phyloP scores from a whole-genome alignment of 2,888 invertebrate species.

The Drosophila neonasuta region DNA sequence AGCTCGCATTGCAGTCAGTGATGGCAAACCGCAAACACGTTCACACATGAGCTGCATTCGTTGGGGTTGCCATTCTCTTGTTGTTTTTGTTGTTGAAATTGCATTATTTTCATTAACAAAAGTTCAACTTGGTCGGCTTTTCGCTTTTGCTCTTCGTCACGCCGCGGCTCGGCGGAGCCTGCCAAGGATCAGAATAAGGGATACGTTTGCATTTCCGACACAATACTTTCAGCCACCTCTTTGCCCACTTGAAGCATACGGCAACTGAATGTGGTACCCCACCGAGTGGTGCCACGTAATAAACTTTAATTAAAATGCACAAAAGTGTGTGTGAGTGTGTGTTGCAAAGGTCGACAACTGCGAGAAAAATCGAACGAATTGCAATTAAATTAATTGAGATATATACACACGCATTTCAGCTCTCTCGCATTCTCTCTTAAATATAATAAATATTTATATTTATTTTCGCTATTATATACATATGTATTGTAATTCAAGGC shows the following conservation, averaged over 20 bases:
- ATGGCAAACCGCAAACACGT: conserved; percentile 70
- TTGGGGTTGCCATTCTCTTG: neutral
- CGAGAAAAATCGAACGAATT: conserved; percentile 39
- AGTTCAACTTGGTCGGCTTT: conserved; percentile 60
- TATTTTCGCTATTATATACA: neutral
- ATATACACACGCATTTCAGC: conserved; percentile 9
- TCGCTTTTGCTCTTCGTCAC: conserved; percentile 26
- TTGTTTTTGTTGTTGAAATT: conserved; percentile 53
- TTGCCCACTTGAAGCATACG: conserved; percentile 10
- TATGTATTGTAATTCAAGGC: conserved; percentile 10
- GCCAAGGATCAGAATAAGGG: conserved; percentile 27
- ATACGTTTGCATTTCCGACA: conserved; percentile 60
- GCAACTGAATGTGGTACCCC: conserved; percentile 7
- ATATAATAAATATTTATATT: neutral
- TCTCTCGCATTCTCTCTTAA: neutral
- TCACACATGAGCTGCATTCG: conserved; percentile 70
- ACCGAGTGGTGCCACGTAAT: conserved; percentile 39
- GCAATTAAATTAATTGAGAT: conserved; percentile 70
- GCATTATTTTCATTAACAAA: conserved; percentile 76
- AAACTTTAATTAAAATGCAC: conserved; percentile 69
- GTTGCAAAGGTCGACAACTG: conserved; percentile 11
- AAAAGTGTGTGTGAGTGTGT: conserved; percentile 31
- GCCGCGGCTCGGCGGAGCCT: conserved; percentile 21
- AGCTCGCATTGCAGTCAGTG: conserved; percentile 31
- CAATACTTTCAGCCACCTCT: conserved; percentile 34